A percentile compares a stretch with the other conserved stretches of the same genome.
Evolutionary conservation across 2,888 invertebrate genomes (phyloP).

Genomic region (Griposia aprilina): DNA sequence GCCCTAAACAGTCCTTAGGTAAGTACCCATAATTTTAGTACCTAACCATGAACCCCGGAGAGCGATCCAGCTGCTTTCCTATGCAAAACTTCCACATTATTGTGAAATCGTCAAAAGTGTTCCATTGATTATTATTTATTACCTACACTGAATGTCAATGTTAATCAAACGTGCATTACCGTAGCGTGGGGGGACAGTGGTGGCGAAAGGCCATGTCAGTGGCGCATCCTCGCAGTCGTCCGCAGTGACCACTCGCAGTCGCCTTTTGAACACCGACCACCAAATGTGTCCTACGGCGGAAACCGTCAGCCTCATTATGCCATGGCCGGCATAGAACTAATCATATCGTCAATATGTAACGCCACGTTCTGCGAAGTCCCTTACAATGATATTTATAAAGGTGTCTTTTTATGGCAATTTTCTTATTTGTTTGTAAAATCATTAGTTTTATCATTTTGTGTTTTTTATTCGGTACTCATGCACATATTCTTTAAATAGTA

Average conservation of each 20-base stretch:
- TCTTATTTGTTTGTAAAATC: background rate
- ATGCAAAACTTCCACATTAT: constrained; percentile 2
- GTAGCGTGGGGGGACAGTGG: constrained; percentile 56
- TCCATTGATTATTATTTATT: constrained; percentile 27
- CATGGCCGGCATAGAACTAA: constrained; percentile 85
- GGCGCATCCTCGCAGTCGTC: constrained; percentile 61
- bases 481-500: background rate
- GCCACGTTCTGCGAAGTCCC: constrained; percentile 81
- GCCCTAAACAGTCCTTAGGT: background rate
- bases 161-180: constrained; percentile 71
- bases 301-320: constrained; percentile 65
- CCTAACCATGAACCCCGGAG: background rate
- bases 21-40: background rate
- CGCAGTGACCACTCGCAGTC: constrained; percentile 61
- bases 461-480: background rate
- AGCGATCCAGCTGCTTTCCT: constrained; percentile 4
- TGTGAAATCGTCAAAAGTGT: constrained; percentile 26
- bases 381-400: constrained; percentile 76
- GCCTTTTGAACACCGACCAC: constrained; percentile 61
- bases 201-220: constrained; percentile 51
- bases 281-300: constrained; percentile 57
- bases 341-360: constrained; percentile 86
- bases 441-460: background rate
- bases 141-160: constrained; percentile 66
- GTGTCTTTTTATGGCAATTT: constrained; percentile 40